Base-by-base conservation (phyloP, 2,113 vertebrate genomes). In the Crypturellus undulatus region DNA sequence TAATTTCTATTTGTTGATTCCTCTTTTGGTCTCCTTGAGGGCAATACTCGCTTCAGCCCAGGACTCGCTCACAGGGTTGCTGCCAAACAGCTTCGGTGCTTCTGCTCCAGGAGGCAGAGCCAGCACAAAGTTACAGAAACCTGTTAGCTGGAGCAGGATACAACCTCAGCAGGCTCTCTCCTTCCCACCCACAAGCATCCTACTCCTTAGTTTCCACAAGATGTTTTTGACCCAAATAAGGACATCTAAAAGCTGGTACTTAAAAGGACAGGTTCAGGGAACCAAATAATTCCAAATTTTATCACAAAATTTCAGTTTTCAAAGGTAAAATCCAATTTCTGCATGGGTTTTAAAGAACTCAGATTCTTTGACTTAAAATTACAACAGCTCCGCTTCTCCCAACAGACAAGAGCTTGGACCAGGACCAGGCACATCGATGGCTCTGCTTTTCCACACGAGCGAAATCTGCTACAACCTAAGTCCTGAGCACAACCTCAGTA, bases 1-100 rank as follows among this genome's bases (percentile, higher is more conserved):
- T 95, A 96, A 95, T 93, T 97, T 97, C 95, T 95, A 93, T 95
- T 93, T 95, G 96, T 89, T 96, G 94, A 94, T 89, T 89, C 75
- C 81, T 91, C 89, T 97, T 92, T 79, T 65, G 87, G 92, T 84
- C 92, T 94, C 89, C 87, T 93, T 0, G 0, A 89, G 75, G 70
- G 78, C 90, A 94, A 79, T 80, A 79, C 63, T 5, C 32, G 4
- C 73, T 75, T 87, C 91, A 91, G 43, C 70, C 32, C 78, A 52
- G 70, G 58, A 76, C 64, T 87, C 63, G 79, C 79, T 89, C 92
- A 84, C 63, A 91, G 63, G 78, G 65, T 92, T 96, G 77, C n/a
- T 91, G 78, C 92, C 81, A 91, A 89, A 89, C 8, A 22, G 91
- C 69, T 94, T 94, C 76, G 68, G 30, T 84, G 63, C 73, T 91